Percentiles rank a stretch among this genome's conserved stretches.
Evolutionary conservation across 1,140 invertebrate species (phyloP).

Genomic region (Tetraneura akinire): DNA sequence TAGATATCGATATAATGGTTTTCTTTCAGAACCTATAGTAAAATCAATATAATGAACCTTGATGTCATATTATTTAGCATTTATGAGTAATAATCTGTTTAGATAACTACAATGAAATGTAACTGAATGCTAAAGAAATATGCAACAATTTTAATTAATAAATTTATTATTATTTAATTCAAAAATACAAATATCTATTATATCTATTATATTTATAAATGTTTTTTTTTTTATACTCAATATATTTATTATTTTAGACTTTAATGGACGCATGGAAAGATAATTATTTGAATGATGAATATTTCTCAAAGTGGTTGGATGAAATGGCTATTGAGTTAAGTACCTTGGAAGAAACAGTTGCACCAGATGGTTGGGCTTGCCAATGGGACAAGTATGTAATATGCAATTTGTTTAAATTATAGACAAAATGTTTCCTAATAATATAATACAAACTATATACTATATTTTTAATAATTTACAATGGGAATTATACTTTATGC

Average conservation of each 20-base stretch:
- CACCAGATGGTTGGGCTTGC: conserved; percentile 71
- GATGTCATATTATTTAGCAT: no score
- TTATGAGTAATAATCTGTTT: no score
- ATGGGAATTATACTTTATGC: conserved; percentile 4
- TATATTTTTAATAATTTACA: conserved; percentile 18
- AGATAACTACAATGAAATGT: no score
- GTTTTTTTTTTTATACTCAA: no score
- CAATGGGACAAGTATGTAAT: conserved; percentile 75
- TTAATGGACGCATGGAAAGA: conserved; percentile 66
- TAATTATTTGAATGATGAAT: conserved; percentile 64
- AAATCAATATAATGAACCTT: no score
- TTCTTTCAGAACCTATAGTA: no score
- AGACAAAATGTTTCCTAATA: conserved; percentile 14
- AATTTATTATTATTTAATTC: no score
- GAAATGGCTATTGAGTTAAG: conserved; percentile 65
- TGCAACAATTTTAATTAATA: no score
- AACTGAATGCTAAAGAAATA: no score
- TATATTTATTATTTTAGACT: conserved; percentile 63
- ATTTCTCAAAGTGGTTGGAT: conserved; percentile 66
- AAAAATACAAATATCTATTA: no score
- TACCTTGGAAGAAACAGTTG: conserved; percentile 66
- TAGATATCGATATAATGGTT: no score
- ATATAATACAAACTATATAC: background rate
- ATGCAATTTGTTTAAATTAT: conserved; percentile 26
- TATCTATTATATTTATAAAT: no score